Percentiles rank a stretch among this genome's conserved stretches.
Evolutionary conservation across 2,113 vertebrate species (phyloP).

Genomic region (Siniperca chuatsi): DNA sequence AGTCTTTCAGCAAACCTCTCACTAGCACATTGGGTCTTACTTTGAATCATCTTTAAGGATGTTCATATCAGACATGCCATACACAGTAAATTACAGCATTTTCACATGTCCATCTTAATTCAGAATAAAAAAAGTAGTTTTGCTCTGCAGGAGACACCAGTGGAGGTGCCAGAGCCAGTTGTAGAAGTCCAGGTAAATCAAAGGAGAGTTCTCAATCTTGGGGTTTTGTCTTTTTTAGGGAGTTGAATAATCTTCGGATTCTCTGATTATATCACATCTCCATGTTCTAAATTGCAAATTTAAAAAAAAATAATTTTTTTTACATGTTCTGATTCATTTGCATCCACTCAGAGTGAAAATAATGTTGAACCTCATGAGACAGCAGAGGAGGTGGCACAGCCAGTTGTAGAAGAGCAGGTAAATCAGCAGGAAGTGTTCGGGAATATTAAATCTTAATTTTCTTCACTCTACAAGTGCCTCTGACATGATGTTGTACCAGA

Average conservation of each 20-base stretch:
- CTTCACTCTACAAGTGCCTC: slow-evolving; percentile 39
- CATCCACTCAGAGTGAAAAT: slow-evolving; percentile 56
- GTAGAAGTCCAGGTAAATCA: slow-evolving; percentile 70
- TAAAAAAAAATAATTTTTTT: not conserved
- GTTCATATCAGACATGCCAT: not conserved
- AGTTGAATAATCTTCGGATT: not conserved
- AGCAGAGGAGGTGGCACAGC: slow-evolving; percentile 40
- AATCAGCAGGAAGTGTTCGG: slow-evolving; percentile 34
- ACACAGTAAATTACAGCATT: not conserved
- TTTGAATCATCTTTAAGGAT: not conserved
- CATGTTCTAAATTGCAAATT: not conserved
- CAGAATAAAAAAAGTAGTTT: slow-evolving; percentile 53
- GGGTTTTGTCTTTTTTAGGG: slow-evolving; percentile 16
- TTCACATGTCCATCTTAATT: slow-evolving; percentile 9
- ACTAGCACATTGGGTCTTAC: not conserved
- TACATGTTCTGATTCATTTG: slow-evolving; percentile 43
- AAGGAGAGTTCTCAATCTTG: slow-evolving; percentile 16
- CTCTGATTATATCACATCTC: not conserved
- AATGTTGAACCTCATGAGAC: slow-evolving; percentile 48
- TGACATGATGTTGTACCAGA: slow-evolving; percentile 34
- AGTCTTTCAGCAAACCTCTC: not conserved
- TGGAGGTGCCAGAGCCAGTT: slow-evolving; percentile 37
- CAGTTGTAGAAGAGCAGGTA: slow-evolving; percentile 66
- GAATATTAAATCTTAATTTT: slow-evolving; percentile 27
- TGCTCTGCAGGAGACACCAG: slow-evolving; percentile 60